phyloP scores from a whole-genome alignment of 2,113 vertebrate species.

The Pycnonotus jocosus region DNA sequence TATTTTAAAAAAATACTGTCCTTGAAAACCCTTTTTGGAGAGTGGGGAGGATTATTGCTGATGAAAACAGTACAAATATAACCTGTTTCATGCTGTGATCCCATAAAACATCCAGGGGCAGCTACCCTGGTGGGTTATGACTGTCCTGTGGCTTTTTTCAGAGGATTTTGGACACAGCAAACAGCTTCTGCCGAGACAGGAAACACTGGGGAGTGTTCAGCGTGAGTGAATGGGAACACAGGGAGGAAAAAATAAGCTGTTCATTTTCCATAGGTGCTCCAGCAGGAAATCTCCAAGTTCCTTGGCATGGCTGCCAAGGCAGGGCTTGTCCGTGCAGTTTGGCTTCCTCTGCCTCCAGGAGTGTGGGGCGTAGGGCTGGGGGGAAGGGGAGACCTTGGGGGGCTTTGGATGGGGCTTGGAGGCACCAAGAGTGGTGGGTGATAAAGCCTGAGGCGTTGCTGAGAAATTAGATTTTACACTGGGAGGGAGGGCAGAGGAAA shows the following conservation, averaged over 20 bases:
- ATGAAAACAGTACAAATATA: neutral
- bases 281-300: neutral
- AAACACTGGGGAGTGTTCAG: neutral
- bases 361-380: rapidly evolving
- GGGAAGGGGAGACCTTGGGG: neutral
- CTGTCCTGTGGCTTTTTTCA: neutral
- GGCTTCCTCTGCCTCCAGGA: neutral
- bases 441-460: neutral
- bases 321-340: neutral
- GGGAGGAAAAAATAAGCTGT: neutral
- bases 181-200: neutral
- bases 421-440: too few relatives aligned
- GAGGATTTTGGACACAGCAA: neutral
- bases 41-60: neutral
- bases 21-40: neutral
- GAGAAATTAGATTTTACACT: neutral
- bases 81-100: neutral
- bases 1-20: neutral
- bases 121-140: neutral
- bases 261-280: neutral
- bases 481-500: neutral
- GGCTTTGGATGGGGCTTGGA: neutral
- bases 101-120: neutral
- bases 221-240: neutral
- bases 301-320: neutral